A percentile compares a stretch with the other conserved stretches of the same genome.
Evolutionary conservation across 2,888 invertebrate genomes (phyloP).

Genomic region (Flexamia atlantica): DNA sequence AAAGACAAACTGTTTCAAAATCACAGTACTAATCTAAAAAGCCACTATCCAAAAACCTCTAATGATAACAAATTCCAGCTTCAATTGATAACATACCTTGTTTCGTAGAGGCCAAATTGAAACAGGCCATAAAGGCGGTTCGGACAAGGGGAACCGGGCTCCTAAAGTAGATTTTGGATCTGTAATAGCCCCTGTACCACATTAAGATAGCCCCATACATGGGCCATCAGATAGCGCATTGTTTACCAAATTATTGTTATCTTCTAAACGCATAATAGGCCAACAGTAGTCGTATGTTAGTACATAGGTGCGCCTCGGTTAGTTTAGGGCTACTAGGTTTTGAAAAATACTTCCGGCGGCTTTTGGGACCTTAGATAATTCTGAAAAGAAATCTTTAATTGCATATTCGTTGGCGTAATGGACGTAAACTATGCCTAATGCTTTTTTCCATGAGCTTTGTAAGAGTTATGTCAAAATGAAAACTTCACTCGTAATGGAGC

Average conservation of each 20-base stretch:
- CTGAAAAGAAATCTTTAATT: too few species aligned
- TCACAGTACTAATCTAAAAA: background rate
- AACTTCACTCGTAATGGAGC: too few species aligned
- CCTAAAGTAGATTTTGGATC: conserved; percentile 58
- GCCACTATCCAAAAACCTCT: background rate
- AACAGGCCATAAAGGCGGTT: conserved; percentile 22
- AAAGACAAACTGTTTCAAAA: too few species aligned
- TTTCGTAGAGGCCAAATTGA: background rate
- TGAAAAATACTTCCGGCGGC: too few species aligned
- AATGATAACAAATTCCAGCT: background rate
- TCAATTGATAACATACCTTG: conserved; percentile 22
- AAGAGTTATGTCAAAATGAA: too few species aligned
- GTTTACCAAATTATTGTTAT: conserved; percentile 53
- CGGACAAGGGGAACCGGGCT: conserved; percentile 7
- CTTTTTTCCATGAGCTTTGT: too few species aligned
- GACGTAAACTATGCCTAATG: too few species aligned
- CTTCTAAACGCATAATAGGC: conserved; percentile 16
- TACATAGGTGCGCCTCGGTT: too few species aligned
- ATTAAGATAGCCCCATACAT: conserved; percentile 41
- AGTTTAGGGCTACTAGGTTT: too few species aligned
- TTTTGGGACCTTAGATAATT: too few species aligned
- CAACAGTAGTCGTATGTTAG: conserved; percentile 39
- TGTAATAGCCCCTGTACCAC: conserved; percentile 15
- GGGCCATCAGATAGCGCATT: conserved; percentile 37
- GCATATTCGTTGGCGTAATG: too few species aligned